Evolutionary conservation across 2,888 invertebrate species (phyloP), one percentile per base, ranked within the genome.

Genomic region (Nebria brevicollis): DNA sequence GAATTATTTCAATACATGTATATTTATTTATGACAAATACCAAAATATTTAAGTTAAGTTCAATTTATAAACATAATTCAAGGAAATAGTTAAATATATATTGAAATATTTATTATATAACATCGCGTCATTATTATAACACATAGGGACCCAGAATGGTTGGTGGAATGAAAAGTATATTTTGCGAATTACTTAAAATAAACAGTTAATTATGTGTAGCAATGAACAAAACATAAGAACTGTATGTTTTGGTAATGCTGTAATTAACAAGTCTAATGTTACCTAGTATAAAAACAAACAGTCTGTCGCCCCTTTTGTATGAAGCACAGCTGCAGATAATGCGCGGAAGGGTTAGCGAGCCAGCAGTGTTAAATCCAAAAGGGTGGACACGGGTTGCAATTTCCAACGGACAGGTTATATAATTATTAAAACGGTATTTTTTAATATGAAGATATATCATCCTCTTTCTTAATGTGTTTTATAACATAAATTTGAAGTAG

Each of bases 231-330:
- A 77, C 77, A 72, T 77, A 72, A 70, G 72, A 70, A 77, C 77
- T 77, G 72, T 72, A 72, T 77, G 72, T 77, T 77, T 77, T 72
- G 77, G 70, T 77, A 77, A 77, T 77, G 77, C 65, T 72, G 72
- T 72, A 77, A 77, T 77, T 77, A 77, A 77, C 77, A 77, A 77
- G 72, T 77, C 70, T 77, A 77, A 77, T 77, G 77, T 77, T 77
- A 77, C 72, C 72, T 77, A 65, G 72, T 72, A 72, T 65, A 77
- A 77, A 77, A 77, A 77, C 77, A 77, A 77, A 77, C 77, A 72
- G 72, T 13, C 65, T 25, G 64, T 72, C 72, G 65, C 77, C 77
- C 77, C 77, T 72, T 73, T 72, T 15, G 34, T 26, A n/a, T 64
- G 54, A 20, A 13, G 68, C 26, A 68, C 77, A 77, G 77, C 77